Base-by-base conservation (phyloP, 2,797 vertebrate species). In the Eremophila alpestris region DNA sequence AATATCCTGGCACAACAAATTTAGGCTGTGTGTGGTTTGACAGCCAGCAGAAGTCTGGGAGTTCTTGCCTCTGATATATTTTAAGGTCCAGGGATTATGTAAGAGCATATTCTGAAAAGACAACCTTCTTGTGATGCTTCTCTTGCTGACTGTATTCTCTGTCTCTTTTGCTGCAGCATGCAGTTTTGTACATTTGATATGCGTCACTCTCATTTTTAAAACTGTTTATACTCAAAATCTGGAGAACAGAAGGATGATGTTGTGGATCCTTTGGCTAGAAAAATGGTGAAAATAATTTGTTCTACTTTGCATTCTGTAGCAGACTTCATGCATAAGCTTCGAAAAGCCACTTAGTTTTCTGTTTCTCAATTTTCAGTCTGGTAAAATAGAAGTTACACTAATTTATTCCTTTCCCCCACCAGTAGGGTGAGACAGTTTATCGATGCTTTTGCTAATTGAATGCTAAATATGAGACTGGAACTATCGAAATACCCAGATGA, bases 131-230 rank as follows among this genome's bases (percentile, higher is more conserved):
- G 78, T 75, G 69, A 46, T 88, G 94, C 87, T 96, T 94, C 88
- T 74, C 65, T 83, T 75, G 34, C 62, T 91, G 49, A 65, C 67
- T 81, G 52, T 93, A 49, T 75, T 94, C 92, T 94, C 78, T 87
- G 56, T 95, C 65, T n/a, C 74, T 91, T 94, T 93, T 65, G 82
- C 93, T 93, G 76, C n/a, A 46, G 89, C 89, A 82, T 48, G 38
- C 89, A 83, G 70, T 97, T 97, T 96, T 93, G 71, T 96, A 62
- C 55, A 59, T 74, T 95, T 94, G 90, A 90, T 93, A 78, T 87
- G 64, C 52, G 49, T 91, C 10, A 30, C 15, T 95, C 87, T 79
- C 11, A 67, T 94, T 97, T 96, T 97, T 92, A 89, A 94, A 97
- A 84, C 70, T 75, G 21, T 95, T 95, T 94, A 84, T 76, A 46